Base-by-base conservation (phyloP, 1,140 invertebrate species). In the Drosophila pectinifera region DNA sequence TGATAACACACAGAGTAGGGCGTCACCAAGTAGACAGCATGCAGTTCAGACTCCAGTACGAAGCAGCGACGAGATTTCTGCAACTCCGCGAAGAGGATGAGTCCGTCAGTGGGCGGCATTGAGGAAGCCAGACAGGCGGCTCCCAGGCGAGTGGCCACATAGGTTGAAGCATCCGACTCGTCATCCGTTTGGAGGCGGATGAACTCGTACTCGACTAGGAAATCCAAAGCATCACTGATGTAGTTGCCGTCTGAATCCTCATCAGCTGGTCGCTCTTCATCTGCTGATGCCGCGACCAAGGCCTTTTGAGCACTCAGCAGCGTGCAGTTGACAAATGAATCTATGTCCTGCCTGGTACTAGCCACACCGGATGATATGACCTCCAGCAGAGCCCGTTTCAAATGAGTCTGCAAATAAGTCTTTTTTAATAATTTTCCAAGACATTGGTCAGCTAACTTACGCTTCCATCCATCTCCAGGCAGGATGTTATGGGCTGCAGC, bases 1-100 rank as follows among this genome's bases (percentile, higher is more conserved):
- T 97, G 95, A 89, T 95, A 95, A 81, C 96, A 95, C 16, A 96
- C 94, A 90, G 96, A 97, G 58, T 97, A 96, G 1, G 97, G 97
- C 5, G 97, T 98, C 3, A 98, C 97, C 80, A 98, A 93, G 93
- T 99, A 99, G 48, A 99, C 95, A 34, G 99, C 94, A 93, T 99
- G 99, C 0, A 99, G 93, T 90, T 99, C 98, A 77, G 96, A 97
- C 88, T 99, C 98, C 8, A 99, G 93, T 0, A 98, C 97, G 92
- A 99, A 96, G 83, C 96, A 97, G 81, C 96, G 95, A 42, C 98
- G 93, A 0, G 98, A 98, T 92, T 96, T 96, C 90, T 98, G 95
- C n/a, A 99, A 91, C 92, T 99, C 98, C 78, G 95, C 95, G 86
- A 99, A 97, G 18, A 99, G 94, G 31, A 95, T 94, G 4, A 99